A percentile compares a stretch with the other conserved stretches of the same genome.
Conservation (phyloP, 2,888 invertebrate species). For the Anticlea derivata region DNA sequence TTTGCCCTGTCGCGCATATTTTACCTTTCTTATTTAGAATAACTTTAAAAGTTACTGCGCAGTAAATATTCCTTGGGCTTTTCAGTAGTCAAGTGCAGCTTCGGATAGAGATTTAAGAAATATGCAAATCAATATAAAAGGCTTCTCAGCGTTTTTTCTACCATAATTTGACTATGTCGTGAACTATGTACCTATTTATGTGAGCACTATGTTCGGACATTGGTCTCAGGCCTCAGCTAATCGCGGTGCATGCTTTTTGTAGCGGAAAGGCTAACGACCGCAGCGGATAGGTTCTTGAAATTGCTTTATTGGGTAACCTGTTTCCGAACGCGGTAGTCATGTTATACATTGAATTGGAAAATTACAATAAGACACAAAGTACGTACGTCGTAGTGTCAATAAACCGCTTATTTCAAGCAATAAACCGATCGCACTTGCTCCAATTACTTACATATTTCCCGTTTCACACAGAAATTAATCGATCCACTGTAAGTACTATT, state of each 20-base stretch:
- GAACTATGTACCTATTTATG: constrained; percentile 29
- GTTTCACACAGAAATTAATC: constrained; percentile 27
- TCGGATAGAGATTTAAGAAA: constrained; percentile 23
- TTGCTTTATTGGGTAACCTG: constrained; percentile 79
- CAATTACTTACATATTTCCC: constrained; percentile 21
- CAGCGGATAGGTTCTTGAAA: constrained; percentile 71
- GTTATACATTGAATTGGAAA: constrained; percentile 45
- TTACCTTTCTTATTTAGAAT: constrained; percentile 42
- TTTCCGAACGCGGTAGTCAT: constrained; percentile 68
- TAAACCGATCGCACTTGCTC: constrained; percentile 24
- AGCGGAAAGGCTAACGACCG: constrained; percentile 71
- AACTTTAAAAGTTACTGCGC: constrained; percentile 43
- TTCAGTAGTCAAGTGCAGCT: constrained; percentile 38
- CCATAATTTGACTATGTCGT: constrained; percentile 25
- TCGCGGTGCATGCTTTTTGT: constrained; percentile 69
- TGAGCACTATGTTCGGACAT: constrained; percentile 49
- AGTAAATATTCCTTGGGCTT: constrained; percentile 43
- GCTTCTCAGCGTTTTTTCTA: constrained; percentile 12
- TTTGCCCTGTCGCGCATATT: constrained; percentile 37
- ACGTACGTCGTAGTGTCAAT: constrained; percentile 9
- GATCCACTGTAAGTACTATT: constrained; percentile 21
- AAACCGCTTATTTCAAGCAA: constrained; percentile 23
- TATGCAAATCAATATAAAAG: constrained; percentile 11
- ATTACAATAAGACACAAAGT: constrained; percentile 46
- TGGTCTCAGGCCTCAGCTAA: constrained; percentile 57